A percentile compares a stretch with the other conserved stretches of the same genome.
Evolutionary conservation across 1,140 invertebrate genomes (phyloP).

Genomic region (Sycophila sp.): DNA sequence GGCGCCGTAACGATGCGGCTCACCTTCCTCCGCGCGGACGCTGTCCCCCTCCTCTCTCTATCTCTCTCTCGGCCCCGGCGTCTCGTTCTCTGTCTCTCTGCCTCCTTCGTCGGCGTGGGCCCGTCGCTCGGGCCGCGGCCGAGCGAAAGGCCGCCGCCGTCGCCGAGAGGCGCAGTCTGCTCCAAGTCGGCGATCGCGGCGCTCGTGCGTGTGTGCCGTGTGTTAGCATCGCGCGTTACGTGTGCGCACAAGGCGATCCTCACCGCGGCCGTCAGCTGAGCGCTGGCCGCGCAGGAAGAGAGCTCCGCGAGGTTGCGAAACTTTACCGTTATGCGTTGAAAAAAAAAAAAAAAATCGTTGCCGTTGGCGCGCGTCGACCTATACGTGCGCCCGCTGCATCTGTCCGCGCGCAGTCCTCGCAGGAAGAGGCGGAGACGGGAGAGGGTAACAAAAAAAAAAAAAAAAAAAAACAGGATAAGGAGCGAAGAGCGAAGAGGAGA

Average conservation of each 20-base stretch:
- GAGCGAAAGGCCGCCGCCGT: background rate
- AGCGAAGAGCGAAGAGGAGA: too few relatives aligned
- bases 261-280: background rate
- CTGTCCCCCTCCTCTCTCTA: background rate
- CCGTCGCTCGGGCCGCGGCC: background rate
- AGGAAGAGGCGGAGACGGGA: background rate
- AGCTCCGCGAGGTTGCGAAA: constrained; percentile 5
- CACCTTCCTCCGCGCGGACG: background rate
- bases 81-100: background rate
- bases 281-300: background rate
- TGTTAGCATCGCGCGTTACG: background rate
- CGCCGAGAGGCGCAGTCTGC: background rate
- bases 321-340: background rate
- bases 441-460: background rate
- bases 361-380: background rate
- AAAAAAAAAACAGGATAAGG: too few relatives aligned
- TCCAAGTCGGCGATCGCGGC: background rate
- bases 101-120: background rate
- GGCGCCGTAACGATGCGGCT: background rate
- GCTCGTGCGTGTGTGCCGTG: background rate
- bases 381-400: background rate
- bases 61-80: background rate
- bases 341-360: too few relatives aligned
- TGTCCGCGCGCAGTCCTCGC: background rate
- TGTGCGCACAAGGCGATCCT: background rate